Percentiles rank a stretch among this genome's conserved stretches.
phyloP scores from a whole-genome alignment of 2,797 vertebrate genomes.

The Melanogrammus aeglefinus region DNA sequence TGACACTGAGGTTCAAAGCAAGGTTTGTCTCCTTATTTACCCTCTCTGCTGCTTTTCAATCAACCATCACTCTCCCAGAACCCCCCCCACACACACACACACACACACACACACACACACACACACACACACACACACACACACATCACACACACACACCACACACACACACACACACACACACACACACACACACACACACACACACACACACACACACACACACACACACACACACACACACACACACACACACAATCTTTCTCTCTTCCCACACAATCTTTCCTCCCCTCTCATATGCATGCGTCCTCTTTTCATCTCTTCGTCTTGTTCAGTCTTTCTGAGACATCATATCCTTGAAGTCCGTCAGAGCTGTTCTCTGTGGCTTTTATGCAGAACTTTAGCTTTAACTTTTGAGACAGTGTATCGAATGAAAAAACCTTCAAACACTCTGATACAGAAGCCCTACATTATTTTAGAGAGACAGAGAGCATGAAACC shows the following conservation, averaged over 20 bases:
- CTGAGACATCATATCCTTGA: not conserved
- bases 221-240: slow-evolving; percentile 20
- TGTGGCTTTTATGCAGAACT: not conserved
- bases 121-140: slow-evolving; percentile 7
- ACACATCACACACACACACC: not conserved
- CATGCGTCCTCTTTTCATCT: slow-evolving; percentile 3
- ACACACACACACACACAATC: not conserved
- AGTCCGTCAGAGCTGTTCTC: not conserved
- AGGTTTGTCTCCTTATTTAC: too few relatives aligned
- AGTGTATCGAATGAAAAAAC: not conserved
- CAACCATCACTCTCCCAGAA: not conserved
- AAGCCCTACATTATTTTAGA: too few relatives aligned
- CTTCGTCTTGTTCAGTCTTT: too few relatives aligned
- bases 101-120: not conserved
- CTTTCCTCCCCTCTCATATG: not conserved
- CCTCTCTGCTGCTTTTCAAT: too few relatives aligned
- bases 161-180: not conserved
- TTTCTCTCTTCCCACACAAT: not conserved
- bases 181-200: not conserved
- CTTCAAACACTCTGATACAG: too few relatives aligned
- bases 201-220: not conserved
- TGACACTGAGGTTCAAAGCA: too few relatives aligned
- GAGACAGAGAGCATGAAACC: too few relatives aligned
- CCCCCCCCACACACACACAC: not conserved
- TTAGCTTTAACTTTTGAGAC: not conserved